These are phyloP conservation scores for Antheraea mylitta DNA, from an alignment of 1,140 invertebrate species.

Conservation along the genomic window DNA sequence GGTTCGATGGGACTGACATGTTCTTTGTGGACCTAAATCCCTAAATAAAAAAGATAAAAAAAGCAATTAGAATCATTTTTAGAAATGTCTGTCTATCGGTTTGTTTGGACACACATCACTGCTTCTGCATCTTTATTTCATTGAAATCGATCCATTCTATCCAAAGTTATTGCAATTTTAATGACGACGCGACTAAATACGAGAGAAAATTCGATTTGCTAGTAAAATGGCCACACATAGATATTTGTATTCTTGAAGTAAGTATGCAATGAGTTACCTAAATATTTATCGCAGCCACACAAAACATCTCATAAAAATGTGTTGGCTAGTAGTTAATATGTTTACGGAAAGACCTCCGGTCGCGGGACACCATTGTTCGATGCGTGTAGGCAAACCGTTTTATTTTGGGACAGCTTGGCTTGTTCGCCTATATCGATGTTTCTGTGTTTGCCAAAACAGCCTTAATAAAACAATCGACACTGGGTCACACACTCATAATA, in stretches of 20 bases:
- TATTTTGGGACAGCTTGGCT: conserved; percentile 49
- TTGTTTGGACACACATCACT: no score
- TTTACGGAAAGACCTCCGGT: conserved; percentile 26
- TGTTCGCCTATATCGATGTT: conserved; percentile 44
- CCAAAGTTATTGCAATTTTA: no score
- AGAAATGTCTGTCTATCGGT: no score
- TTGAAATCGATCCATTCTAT: no score
- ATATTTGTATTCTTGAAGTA: not conserved
- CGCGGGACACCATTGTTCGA: conserved; percentile 30
- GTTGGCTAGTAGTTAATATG: not conserved
- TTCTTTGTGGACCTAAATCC: no score
- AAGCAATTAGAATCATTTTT: no score
- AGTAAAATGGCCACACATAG: no score
- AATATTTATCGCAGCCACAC: not conserved
- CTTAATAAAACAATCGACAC: conserved; percentile 46
- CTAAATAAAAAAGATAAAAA: no score
- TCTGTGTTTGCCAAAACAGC: conserved; percentile 36
- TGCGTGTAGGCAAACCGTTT: conserved; percentile 19
- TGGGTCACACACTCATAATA: conserved; percentile 7
- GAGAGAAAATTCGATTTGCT: no score
- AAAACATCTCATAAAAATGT: not conserved
- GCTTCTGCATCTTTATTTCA: no score
- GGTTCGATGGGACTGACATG: no score
- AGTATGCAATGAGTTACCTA: not conserved
- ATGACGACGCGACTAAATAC: no score